These are phyloP conservation scores for Lasioglossum lativentre DNA, from an alignment of 2,888 invertebrate species.

Conservation along the genomic window DNA sequence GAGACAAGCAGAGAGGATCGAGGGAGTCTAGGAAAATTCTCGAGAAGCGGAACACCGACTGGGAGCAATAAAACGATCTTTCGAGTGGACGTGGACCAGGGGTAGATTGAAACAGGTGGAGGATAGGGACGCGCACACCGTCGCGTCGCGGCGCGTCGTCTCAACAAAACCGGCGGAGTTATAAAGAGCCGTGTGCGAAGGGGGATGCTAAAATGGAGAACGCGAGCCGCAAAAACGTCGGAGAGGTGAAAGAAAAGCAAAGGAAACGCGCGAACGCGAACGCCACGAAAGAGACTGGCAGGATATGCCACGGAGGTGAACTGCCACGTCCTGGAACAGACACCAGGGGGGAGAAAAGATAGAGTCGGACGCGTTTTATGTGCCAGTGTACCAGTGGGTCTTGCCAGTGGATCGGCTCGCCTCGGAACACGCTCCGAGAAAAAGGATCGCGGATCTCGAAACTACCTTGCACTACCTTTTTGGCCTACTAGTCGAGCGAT, in stretches of 20 bases:
- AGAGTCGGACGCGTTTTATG: constrained; percentile 57
- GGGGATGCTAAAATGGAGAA: constrained; percentile 41
- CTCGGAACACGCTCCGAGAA: neutral
- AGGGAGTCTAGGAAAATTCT: constrained; percentile 36
- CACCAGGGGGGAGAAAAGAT: constrained; percentile 13
- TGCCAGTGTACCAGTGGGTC: constrained; percentile 75
- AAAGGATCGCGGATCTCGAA: constrained; percentile 16
- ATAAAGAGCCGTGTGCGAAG: constrained; percentile 29
- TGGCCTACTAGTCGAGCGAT: neutral
- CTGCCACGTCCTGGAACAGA: constrained; percentile 41
- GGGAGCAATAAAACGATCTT: constrained; percentile 23
- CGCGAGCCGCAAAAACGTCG: neutral
- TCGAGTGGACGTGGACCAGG: neutral
- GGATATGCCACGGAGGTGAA: constrained; percentile 45
- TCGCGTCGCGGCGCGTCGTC: constrained; percentile 7
- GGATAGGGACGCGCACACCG: constrained; percentile 31
- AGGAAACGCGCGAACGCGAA: constrained; percentile 21
- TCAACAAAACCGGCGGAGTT: constrained; percentile 47
- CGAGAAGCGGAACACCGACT: neutral
- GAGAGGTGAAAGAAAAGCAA: constrained; percentile 25
- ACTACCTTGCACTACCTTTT: neutral
- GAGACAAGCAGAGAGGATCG: neutral
- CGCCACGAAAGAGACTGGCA: constrained; percentile 42
- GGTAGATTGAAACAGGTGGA: constrained; percentile 56
- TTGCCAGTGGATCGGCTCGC: constrained; percentile 29